phyloP scores from a whole-genome alignment of 30 jellyfish, hydroid and myxozoan genomes.

The Phacellophora camtschatica region DNA sequence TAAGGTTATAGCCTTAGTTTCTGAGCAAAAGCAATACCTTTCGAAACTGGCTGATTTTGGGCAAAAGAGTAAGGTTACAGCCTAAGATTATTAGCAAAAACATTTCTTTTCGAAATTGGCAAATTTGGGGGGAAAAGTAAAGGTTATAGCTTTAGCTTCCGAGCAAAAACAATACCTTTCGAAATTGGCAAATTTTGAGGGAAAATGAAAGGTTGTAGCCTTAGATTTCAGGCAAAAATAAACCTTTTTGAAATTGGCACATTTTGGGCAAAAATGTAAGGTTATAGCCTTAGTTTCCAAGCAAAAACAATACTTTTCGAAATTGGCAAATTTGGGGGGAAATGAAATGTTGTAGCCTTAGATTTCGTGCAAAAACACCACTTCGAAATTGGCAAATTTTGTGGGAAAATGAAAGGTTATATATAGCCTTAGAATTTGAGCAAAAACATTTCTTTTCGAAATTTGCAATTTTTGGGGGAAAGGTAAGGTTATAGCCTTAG shows the following conservation, averaged over 20 bases:
- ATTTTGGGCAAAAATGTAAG: neutral
- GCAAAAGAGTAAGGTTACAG: neutral
- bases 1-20: too few relatives aligned
- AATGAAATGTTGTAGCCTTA: neutral
- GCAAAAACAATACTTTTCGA: neutral
- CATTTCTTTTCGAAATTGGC: neutral
- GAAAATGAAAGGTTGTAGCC: neutral
- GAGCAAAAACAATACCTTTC: neutral
- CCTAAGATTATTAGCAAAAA: neutral
- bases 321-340: neutral
- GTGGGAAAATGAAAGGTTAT: neutral
- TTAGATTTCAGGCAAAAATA: neutral
- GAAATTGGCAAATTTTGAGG: neutral
- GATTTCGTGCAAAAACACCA: neutral
- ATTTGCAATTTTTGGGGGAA: neutral
- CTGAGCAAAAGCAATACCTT: too few relatives aligned
- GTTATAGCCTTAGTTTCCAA: neutral
- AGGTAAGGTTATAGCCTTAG: neutral
- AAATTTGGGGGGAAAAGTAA: neutral
- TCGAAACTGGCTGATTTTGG: too few relatives aligned
- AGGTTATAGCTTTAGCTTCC: neutral
- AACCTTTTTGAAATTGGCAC: neutral
- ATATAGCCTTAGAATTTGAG: neutral
- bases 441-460: neutral
- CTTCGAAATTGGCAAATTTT: neutral